Evolutionary conservation across 2,113 vertebrate species (phyloP).

Genomic region (Baryphthengus martii): DNA sequence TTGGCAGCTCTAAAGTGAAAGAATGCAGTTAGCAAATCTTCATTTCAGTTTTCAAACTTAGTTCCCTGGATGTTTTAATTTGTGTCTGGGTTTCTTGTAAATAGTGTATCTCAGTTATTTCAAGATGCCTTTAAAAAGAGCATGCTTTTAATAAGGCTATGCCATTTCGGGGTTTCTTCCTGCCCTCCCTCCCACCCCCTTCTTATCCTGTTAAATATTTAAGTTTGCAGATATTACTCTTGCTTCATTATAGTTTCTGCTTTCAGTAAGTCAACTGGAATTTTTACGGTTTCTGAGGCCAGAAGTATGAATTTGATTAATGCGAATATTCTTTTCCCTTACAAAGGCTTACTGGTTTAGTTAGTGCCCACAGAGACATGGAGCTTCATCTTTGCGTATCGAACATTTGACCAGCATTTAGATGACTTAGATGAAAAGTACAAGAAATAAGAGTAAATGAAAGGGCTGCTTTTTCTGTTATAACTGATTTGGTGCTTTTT

Average conservation of each 20-base stretch:
- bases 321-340: neutral
- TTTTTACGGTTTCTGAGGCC: neutral
- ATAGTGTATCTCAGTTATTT: neutral
- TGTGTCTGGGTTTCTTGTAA: neutral
- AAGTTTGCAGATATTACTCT: no score
- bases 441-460: neutral
- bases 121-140: neutral
- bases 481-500: neutral
- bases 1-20: neutral
- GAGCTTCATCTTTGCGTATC: neutral
- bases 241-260: no score
- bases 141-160: neutral
- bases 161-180: neutral
- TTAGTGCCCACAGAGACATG: neutral
- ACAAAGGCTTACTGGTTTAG: neutral
- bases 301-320: neutral
- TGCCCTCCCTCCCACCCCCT: neutral
- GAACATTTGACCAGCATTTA: neutral
- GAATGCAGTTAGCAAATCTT: neutral
- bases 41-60: neutral
- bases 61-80: neutral
- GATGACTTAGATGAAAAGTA: neutral
- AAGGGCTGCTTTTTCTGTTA: neutral
- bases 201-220: neutral
- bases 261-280: neutral